phyloP scores from a whole-genome alignment of 1,140 invertebrate genomes.

The Sipha flava region DNA sequence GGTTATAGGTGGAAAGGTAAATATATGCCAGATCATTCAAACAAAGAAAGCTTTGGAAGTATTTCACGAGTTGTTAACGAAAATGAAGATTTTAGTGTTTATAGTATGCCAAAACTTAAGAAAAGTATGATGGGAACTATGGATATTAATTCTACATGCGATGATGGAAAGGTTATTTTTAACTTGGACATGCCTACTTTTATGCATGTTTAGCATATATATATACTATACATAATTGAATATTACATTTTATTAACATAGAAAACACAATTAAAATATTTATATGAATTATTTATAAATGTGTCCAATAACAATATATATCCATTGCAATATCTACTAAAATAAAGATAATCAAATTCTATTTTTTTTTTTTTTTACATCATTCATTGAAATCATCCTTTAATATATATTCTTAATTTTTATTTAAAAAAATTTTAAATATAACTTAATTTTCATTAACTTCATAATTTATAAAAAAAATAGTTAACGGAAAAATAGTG shows the following conservation, averaged over 20 bases:
- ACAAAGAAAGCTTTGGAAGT: neutral
- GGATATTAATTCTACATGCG: constrained; percentile 28
- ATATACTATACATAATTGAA: neutral
- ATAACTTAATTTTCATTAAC: too few species aligned
- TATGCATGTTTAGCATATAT: too few species aligned
- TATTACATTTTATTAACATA: neutral
- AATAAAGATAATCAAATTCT: too few species aligned
- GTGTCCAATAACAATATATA: too few species aligned
- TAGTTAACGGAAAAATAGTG: too few species aligned
- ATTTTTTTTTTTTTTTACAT: too few species aligned
- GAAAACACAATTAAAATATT: neutral
- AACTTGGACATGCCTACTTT: neutral
- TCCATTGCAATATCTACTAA: too few species aligned
- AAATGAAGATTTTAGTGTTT: constrained; percentile 3
- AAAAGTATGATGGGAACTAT: neutral
- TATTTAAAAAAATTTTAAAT: too few species aligned
- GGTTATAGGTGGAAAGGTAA: neutral
- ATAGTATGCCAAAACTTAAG: neutral
- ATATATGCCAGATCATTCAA: constrained; percentile 2
- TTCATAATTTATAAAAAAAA: too few species aligned
- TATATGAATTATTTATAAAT: neutral
- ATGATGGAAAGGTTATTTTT: neutral
- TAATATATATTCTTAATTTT: too few species aligned
- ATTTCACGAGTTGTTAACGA: neutral
- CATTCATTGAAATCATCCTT: too few species aligned